phyloP scores from a whole-genome alignment of 2,113 vertebrate genomes.

The Epinephelus fuscoguttatus region DNA sequence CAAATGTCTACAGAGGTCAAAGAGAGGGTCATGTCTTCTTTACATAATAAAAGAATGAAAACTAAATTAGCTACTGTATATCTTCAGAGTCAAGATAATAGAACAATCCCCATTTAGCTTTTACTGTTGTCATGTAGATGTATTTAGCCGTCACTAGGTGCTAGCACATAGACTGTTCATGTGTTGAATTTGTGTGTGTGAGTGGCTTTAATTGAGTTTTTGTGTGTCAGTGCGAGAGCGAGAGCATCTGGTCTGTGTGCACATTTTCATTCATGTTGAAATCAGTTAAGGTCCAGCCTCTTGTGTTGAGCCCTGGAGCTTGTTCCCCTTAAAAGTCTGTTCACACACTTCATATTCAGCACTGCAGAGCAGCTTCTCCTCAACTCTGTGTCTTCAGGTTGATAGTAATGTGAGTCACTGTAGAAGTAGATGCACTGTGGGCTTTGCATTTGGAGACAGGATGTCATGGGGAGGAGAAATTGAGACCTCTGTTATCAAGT shows the following conservation, averaged over 20 bases:
- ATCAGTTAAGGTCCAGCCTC: constrained; percentile 8
- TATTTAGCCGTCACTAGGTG: constrained; percentile 1
- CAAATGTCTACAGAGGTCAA: neutral
- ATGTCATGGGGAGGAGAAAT: constrained; percentile 38
- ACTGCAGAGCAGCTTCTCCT: constrained; percentile 37
- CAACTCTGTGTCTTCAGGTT: constrained; percentile 17
- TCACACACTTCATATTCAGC: constrained; percentile 9
- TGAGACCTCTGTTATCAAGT: neutral
- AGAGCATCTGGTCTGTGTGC: constrained; percentile 16
- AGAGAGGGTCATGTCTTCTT: neutral
- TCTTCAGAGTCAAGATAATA: neutral
- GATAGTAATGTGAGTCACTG: neutral
- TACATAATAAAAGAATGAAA: neutral
- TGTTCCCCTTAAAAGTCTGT: constrained; percentile 33
- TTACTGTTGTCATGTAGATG: neutral
- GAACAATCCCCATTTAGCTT: neutral
- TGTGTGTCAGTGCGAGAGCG: constrained; percentile 32
- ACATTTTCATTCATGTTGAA: constrained; percentile 5
- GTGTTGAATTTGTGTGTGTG: constrained; percentile 12
- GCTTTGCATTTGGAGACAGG: constrained; percentile 36
- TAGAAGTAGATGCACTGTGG: constrained; percentile 15
- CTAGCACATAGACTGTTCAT: neutral
- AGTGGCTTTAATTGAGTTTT: constrained; percentile 40
- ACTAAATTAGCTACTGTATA: neutral
- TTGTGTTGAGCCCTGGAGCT: constrained; percentile 34